Evolutionary conservation across 2,113 vertebrate genomes (phyloP).

Genomic region (Brachirus orientalis): DNA sequence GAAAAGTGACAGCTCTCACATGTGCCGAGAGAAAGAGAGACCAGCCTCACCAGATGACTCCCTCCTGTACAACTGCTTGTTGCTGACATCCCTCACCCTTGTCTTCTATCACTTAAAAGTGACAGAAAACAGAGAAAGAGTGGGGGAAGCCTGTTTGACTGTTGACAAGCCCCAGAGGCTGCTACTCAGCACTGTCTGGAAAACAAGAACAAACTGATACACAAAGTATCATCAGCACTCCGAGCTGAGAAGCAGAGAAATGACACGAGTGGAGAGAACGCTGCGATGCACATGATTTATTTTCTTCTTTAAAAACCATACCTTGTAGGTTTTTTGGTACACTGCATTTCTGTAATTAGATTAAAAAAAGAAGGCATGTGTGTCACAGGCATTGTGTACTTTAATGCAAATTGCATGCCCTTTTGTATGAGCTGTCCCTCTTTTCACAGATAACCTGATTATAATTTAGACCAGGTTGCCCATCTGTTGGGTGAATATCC

Average conservation of each 20-base stretch:
- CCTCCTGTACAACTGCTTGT: slow-evolving; percentile 52
- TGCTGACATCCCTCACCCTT: slow-evolving; percentile 64
- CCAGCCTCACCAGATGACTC: slow-evolving; percentile 46
- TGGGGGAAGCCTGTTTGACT: slow-evolving; percentile 60
- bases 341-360: not conserved
- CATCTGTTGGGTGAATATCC: slow-evolving; percentile 71
- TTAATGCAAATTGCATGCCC: slow-evolving; percentile 62
- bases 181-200: slow-evolving; percentile 59
- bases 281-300: too few relatives aligned
- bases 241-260: slow-evolving; percentile 37
- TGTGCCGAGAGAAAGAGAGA: slow-evolving; percentile 49
- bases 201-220: slow-evolving; percentile 67
- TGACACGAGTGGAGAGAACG: slow-evolving; percentile 36
- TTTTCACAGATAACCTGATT: slow-evolving; percentile 70
- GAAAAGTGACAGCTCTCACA: slow-evolving; percentile 64
- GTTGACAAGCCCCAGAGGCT: slow-evolving; percentile 68
- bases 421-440: slow-evolving; percentile 63
- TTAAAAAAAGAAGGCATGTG: slow-evolving; percentile 49
- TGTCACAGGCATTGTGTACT: slow-evolving; percentile 50
- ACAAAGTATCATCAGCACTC: slow-evolving; percentile 60
- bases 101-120: slow-evolving; percentile 67
- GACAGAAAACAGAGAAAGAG: slow-evolving; percentile 68
- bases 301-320: not conserved
- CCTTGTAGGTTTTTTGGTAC: slow-evolving; percentile 11
- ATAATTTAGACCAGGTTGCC: slow-evolving; percentile 73